Percentiles rank a stretch among this genome's conserved stretches.
These are phyloP conservation scores for Ariopsis seemanni DNA, from an alignment of 2,113 vertebrate species.

Conservation along the genomic window DNA sequence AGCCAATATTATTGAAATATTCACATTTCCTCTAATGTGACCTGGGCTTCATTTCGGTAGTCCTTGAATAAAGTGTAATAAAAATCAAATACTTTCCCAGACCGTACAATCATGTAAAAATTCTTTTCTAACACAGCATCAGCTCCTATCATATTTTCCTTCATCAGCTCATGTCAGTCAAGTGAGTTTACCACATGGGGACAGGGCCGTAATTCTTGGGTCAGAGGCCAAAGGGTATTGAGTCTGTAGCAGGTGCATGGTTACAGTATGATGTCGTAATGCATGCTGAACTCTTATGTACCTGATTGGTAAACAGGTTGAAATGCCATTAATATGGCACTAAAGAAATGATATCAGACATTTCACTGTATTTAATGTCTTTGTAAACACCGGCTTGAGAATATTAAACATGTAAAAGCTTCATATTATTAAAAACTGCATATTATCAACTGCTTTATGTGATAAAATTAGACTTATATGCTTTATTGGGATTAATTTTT, in stretches of 20 bases:
- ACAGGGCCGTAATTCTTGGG: background rate
- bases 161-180: constrained; percentile 4
- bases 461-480: background rate
- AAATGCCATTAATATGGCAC: background rate
- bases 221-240: background rate
- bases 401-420: background rate
- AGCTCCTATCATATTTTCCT: constrained; percentile 1
- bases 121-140: background rate
- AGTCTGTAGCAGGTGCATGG: constrained; percentile 21
- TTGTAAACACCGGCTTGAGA: background rate
- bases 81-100: background rate
- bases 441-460: background rate
- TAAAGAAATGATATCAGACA: background rate
- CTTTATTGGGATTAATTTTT: background rate
- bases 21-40: background rate
- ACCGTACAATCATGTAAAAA: background rate
- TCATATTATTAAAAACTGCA: background rate
- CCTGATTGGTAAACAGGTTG: background rate
- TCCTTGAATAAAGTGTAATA: background rate
- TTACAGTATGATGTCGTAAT: background rate
- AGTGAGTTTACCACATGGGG: background rate
- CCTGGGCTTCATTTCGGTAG: background rate
- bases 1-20: too few species aligned
- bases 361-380: background rate
- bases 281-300: background rate